Evolutionary conservation across 2,888 invertebrate genomes (phyloP).

Genomic region (Hesperia comma): DNA sequence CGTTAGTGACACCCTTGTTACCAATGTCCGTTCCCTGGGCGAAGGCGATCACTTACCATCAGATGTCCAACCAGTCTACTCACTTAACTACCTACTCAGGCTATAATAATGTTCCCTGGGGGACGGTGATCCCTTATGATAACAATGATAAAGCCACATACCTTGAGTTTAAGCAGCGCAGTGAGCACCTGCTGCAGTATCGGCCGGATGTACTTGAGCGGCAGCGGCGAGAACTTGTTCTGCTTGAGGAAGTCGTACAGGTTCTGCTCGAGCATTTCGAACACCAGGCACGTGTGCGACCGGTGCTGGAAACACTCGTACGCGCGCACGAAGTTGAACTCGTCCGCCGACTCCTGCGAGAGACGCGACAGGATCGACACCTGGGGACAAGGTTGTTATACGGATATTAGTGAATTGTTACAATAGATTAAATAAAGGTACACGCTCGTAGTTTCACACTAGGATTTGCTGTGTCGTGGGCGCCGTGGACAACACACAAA

Average conservation of each 20-base stretch:
- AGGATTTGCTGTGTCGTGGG: too few species aligned
- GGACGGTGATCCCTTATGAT: too few species aligned
- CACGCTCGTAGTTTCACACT: too few species aligned
- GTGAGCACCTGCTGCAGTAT: slow-evolving; percentile 98
- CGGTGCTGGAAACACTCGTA: slow-evolving; percentile 99
- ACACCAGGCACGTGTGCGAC: slow-evolving; percentile 99
- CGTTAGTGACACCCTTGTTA: too few species aligned
- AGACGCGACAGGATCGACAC: slow-evolving; percentile 95
- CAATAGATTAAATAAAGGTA: too few species aligned
- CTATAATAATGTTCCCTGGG: too few species aligned
- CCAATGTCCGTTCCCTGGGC: too few species aligned
- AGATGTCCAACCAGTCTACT: too few species aligned
- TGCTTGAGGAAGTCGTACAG: slow-evolving; percentile 99
- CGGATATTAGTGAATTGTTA: too few species aligned
- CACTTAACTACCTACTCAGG: too few species aligned
- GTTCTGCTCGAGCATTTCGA: slow-evolving; percentile 99
- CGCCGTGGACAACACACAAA: too few species aligned
- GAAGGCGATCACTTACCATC: too few species aligned
- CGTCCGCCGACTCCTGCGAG: slow-evolving; percentile 99
- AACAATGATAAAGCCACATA: slow-evolving; percentile 53
- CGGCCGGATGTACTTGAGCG: slow-evolving; percentile 98
- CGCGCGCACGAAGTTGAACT: slow-evolving; percentile 99
- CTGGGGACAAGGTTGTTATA: slow-evolving; percentile 58
- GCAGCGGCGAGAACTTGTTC: slow-evolving; percentile 99
- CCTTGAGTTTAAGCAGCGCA: slow-evolving; percentile 95